A percentile compares a stretch with the other conserved stretches of the same genome.
Evolutionary conservation across 1,140 invertebrate genomes (phyloP).

Genomic region (Drosophila takahashii): DNA sequence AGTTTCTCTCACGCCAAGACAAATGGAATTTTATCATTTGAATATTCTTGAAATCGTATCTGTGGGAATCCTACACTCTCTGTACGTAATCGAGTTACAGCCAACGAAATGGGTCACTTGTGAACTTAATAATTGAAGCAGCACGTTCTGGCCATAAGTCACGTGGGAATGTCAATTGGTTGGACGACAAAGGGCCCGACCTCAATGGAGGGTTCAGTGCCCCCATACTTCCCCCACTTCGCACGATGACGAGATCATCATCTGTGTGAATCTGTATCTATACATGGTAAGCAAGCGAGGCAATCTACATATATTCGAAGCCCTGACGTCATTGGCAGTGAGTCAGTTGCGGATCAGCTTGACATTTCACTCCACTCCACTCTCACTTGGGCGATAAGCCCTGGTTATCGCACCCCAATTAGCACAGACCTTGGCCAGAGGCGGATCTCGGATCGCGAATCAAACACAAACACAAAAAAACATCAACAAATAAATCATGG

Average conservation of each 20-base stretch:
- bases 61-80: background rate
- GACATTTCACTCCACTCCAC: conserved; percentile 11
- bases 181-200: background rate
- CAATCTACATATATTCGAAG: background rate
- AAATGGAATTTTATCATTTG: background rate
- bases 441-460: conserved; percentile 16
- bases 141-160: conserved; percentile 18
- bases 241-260: conserved; percentile 5
- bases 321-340: conserved; percentile 43
- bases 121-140: conserved; percentile 5
- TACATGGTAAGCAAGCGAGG: background rate
- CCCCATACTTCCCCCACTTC: background rate
- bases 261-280: background rate
- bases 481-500: conserved; percentile 41
- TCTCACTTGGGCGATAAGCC: conserved; percentile 12
- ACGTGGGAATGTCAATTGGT: conserved; percentile 8
- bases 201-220: conserved; percentile 7
- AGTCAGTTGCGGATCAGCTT: conserved; percentile 45
- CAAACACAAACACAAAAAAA: conserved; percentile 30
- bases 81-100: background rate
- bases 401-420: conserved; percentile 29
- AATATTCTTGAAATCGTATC: background rate
- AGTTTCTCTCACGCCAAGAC: background rate
- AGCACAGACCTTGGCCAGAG: conserved; percentile 28
- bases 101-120: background rate